phyloP scores from a whole-genome alignment of 2,797 vertebrate species.

The Sebastes steindachneri region DNA sequence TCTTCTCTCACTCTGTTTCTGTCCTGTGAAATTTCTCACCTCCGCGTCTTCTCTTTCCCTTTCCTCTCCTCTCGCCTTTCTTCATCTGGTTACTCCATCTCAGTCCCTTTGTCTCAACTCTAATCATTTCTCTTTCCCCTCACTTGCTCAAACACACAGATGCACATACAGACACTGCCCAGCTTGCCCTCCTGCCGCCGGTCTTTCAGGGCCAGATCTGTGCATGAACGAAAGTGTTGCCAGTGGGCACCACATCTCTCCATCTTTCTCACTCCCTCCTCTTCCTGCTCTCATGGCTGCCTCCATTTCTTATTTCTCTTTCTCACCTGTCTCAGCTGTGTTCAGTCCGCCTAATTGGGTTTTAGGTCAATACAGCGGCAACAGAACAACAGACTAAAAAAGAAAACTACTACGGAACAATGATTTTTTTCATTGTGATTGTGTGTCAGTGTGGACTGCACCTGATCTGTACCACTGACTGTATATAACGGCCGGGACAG shows the following conservation, averaged over 20 bases:
- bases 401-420: not conserved
- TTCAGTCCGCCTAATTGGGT: not conserved
- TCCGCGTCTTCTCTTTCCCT: not conserved
- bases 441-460: not conserved
- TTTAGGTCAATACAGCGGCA: not conserved
- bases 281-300: not conserved
- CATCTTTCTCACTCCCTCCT: not conserved
- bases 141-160: slow-evolving; percentile 6
- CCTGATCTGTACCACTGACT: not conserved
- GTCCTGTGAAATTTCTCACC: slow-evolving; percentile 27
- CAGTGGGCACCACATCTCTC: slow-evolving; percentile 7
- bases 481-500: too few relatives aligned
- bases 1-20: slow-evolving; percentile 12
- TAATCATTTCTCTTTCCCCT: slow-evolving; percentile 23
- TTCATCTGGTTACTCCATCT: not conserved
- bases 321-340: slow-evolving; percentile 2
- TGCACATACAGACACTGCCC: not conserved
- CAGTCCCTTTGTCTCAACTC: slow-evolving; percentile 22
- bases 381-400: not conserved
- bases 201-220: slow-evolving; percentile 37
- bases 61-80: not conserved
- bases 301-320: not conserved
- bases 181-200: slow-evolving; percentile 7
- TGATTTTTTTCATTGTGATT: not conserved
- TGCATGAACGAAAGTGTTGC: slow-evolving; percentile 36